Conservation (phyloP, 2,113 vertebrate species). For the Grus americana region DNA sequence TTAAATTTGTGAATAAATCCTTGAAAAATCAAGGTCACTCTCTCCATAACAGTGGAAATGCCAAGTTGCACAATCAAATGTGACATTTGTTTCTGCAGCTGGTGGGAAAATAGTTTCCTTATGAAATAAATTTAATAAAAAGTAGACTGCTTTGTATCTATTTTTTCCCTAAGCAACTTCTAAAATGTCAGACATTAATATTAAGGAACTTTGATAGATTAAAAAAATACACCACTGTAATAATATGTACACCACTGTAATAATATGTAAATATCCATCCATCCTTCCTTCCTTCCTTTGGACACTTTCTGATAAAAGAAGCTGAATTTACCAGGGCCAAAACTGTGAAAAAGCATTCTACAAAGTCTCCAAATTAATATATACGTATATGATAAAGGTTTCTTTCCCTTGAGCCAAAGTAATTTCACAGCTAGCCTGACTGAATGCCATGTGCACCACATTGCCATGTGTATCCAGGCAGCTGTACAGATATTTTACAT, state of each 20-base stretch:
- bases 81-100: conserved; percentile 20
- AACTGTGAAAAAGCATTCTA: neutral
- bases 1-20: neutral
- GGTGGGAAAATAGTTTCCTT: conserved; percentile 34
- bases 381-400: neutral
- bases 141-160: neutral
- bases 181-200: conserved; percentile 9
- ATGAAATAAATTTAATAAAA: conserved; percentile 42
- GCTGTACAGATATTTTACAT: neutral
- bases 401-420: neutral
- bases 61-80: neutral
- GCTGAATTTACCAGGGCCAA: neutral
- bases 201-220: neutral
- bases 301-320: neutral
- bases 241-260: neutral
- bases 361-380: neutral
- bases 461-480: neutral
- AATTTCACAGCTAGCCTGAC: neutral
- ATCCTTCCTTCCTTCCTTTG: neutral
- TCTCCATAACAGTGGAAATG: conserved; percentile 13
- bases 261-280: neutral
- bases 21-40: neutral
- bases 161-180: neutral
- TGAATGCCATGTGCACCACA: neutral
- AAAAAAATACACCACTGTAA: neutral